phyloP scores from a whole-genome alignment of 92 coral and sea anemone species.

The Siderastrea radians region DNA sequence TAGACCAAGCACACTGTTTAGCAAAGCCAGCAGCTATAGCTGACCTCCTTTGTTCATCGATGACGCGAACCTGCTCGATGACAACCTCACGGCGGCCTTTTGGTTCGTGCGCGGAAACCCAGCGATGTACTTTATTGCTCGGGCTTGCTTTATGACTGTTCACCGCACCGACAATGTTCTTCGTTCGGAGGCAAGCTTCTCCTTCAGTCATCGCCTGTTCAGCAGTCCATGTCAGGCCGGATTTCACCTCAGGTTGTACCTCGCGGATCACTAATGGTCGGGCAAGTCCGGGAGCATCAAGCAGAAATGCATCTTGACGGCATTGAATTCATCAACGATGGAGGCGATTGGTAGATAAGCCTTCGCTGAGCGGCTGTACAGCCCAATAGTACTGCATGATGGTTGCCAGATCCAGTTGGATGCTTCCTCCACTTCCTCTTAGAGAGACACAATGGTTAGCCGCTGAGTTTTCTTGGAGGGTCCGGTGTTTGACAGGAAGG shows the following conservation, averaged over 20 bases:
- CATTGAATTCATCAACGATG: too few species aligned
- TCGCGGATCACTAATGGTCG: neutral
- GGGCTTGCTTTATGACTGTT: neutral
- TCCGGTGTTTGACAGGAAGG: too few species aligned
- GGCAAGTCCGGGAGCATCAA: neutral
- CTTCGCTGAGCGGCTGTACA: too few species aligned
- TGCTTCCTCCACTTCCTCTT: too few species aligned
- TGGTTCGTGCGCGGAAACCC: neutral
- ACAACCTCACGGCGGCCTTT: neutral
- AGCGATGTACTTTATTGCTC: neutral
- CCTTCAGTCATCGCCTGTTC: neutral
- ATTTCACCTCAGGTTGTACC: neutral
- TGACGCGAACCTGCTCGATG: neutral
- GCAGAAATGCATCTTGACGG: too few species aligned
- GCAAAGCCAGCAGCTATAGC: too few species aligned
- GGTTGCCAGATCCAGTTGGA: too few species aligned
- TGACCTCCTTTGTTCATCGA: neutral
- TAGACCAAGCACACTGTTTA: too few species aligned
- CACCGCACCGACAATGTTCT: neutral
- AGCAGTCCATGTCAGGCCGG: neutral
- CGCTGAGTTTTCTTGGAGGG: too few species aligned
- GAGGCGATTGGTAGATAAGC: too few species aligned
- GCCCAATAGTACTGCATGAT: too few species aligned
- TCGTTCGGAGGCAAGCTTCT: neutral
- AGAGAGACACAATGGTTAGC: too few species aligned